Percentiles rank a stretch among this genome's conserved stretches.
These are phyloP conservation scores for Malthinus seriepunctatus DNA, from an alignment of 2,888 invertebrate genomes.

Conservation along the genomic window DNA sequence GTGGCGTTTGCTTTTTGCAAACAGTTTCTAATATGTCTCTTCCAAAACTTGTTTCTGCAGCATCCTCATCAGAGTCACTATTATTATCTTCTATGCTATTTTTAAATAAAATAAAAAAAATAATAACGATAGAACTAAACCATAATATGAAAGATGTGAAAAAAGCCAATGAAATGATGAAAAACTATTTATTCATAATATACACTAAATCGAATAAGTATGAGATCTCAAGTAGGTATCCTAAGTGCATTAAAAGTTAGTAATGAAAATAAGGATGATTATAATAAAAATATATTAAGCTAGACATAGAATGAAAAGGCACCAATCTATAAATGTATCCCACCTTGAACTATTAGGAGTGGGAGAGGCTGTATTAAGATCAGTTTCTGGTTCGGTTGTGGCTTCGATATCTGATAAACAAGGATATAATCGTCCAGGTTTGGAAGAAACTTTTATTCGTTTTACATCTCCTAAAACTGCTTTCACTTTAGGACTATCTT, in stretches of 20 bases:
- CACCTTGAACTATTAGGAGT: constrained; percentile 56
- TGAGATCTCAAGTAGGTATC: neutral
- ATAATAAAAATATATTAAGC: constrained; percentile 33
- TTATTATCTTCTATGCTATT: constrained; percentile 49
- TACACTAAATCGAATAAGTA: neutral
- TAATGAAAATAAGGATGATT: neutral
- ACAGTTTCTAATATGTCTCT: constrained; percentile 70
- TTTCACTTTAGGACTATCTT: constrained; percentile 62
- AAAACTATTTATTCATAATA: neutral
- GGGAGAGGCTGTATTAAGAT: constrained; percentile 44
- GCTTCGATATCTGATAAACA: constrained; percentile 76
- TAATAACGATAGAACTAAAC: constrained; percentile 18
- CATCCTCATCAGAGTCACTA: constrained; percentile 50
- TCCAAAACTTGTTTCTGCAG: constrained; percentile 68
- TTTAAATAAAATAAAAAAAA: constrained; percentile 34
- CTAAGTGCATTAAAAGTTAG: neutral
- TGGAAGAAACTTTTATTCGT: constrained; percentile 71
- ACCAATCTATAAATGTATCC: constrained; percentile 59
- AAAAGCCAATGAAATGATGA: neutral
- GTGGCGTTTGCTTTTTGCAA: constrained; percentile 55
- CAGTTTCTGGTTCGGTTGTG: constrained; percentile 52
- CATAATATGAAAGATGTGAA: neutral
- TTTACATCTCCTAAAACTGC: constrained; percentile 69
- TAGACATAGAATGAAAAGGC: constrained; percentile 58
- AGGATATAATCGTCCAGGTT: constrained; percentile 72